A percentile compares a stretch with the other conserved stretches of the same genome.
Evolutionary conservation across 2,797 vertebrate species (phyloP).

Genomic region (Siniperca scherzeri): DNA sequence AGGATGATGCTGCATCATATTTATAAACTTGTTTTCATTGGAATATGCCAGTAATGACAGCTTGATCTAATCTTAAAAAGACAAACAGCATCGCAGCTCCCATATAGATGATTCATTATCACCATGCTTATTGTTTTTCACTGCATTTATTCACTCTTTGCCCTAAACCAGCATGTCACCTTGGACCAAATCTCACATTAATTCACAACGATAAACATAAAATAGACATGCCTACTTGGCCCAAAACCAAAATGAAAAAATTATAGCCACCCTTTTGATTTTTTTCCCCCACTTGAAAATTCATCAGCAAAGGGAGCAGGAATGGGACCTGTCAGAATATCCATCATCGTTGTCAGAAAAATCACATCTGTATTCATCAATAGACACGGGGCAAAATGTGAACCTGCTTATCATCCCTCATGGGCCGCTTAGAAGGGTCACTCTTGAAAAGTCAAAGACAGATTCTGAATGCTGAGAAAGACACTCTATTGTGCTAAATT

Average conservation of each 20-base stretch:
- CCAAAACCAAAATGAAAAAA: slow-evolving; percentile 14
- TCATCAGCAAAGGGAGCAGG: slow-evolving; percentile 52
- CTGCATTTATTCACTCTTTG: slow-evolving; percentile 49
- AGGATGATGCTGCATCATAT: slow-evolving; percentile 34
- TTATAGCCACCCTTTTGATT: not conserved
- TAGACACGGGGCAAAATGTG: slow-evolving; percentile 68
- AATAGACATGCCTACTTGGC: slow-evolving; percentile 26
- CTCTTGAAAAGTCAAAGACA: slow-evolving; percentile 76
- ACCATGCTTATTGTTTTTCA: slow-evolving; percentile 36
- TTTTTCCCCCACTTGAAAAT: slow-evolving; percentile 54
- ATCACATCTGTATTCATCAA: slow-evolving; percentile 80
- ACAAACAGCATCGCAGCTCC: slow-evolving; percentile 37
- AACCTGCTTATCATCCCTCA: slow-evolving; percentile 79
- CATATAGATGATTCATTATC: slow-evolving; percentile 43
- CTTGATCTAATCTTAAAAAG: slow-evolving; percentile 52
- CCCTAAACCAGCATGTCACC: slow-evolving; percentile 47
- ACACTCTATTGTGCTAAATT: not conserved
- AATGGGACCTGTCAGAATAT: slow-evolving; percentile 70
- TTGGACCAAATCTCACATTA: slow-evolving; percentile 50
- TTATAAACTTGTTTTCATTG: slow-evolving; percentile 40
- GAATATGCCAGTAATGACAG: slow-evolving; percentile 41
- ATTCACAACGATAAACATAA: slow-evolving; percentile 50
- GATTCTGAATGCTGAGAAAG: slow-evolving; percentile 66
- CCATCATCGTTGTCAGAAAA: slow-evolving; percentile 79
- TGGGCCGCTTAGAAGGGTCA: slow-evolving; percentile 74